These are phyloP conservation scores for Rhinogobius similis DNA, from an alignment of 2,113 vertebrate genomes.

Conservation along the genomic window DNA sequence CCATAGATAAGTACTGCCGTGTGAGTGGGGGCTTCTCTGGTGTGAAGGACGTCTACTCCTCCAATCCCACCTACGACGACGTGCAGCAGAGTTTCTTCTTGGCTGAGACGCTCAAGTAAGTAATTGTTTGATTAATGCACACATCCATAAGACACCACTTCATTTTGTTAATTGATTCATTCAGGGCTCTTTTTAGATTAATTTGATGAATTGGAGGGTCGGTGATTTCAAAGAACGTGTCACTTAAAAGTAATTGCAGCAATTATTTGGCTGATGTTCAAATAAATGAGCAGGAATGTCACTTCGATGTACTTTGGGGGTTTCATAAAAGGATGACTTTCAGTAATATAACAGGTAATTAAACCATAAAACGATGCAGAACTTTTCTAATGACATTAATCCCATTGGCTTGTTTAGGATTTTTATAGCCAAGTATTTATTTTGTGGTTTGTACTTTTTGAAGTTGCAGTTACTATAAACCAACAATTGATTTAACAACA, in stretches of 20 bases:
- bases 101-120: constrained; percentile 98
- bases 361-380: no score
- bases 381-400: no score
- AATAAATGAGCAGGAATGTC: constrained; percentile 5
- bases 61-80: constrained; percentile 91
- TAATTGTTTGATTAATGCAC: background rate
- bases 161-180: constrained; percentile 12
- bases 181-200: constrained; percentile 6
- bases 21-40: constrained; percentile 96
- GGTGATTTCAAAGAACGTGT: constrained; percentile 3
- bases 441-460: background rate
- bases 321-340: background rate
- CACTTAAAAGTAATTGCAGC: constrained; percentile 13
- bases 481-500: background rate
- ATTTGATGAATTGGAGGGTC: background rate
- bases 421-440: no score
- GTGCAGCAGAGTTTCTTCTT: constrained; percentile 99
- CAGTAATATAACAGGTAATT: background rate
- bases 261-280: background rate
- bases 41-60: constrained; percentile 96
- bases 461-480: background rate
- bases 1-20: constrained; percentile 95
- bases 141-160: background rate
- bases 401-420: no score
- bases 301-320: background rate